Evolutionary conservation across 2,797 vertebrate species (phyloP).

Genomic region (Allobates femoralis): DNA sequence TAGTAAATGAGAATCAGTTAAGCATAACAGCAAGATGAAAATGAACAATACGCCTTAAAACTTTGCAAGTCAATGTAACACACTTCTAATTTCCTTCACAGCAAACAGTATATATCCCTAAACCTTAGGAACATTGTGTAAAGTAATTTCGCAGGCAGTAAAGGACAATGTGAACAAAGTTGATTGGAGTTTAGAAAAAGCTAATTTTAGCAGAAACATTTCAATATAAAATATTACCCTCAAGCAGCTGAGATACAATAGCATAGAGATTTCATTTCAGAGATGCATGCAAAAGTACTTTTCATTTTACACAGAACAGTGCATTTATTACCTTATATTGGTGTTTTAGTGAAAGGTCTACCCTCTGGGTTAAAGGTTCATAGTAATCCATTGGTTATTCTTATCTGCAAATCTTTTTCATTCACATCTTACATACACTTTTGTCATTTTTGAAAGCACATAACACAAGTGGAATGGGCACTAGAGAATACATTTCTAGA

Average conservation of each 20-base stretch:
- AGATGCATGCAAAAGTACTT: neutral
- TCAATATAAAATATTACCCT: conserved; percentile 31
- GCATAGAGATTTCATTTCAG: neutral
- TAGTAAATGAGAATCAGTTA: conserved; percentile 49
- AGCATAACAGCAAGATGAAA: conserved; percentile 53
- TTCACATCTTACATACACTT: neutral
- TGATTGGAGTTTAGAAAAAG: conserved; percentile 3
- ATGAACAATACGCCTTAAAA: conserved; percentile 45
- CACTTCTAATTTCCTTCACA: neutral
- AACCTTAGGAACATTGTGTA: conserved; percentile 28
- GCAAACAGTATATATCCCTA: conserved; percentile 40
- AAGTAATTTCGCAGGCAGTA: conserved; percentile 29
- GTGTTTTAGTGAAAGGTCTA: neutral
- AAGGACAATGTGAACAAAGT: conserved; percentile 11
- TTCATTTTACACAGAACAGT: conserved; percentile 9
- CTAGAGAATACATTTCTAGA: neutral
- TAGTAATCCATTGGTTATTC: neutral
- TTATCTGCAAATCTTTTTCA: neutral
- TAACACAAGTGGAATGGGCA: neutral
- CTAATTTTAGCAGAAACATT: conserved; percentile 22
- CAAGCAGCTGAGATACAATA: neutral
- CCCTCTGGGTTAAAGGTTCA: neutral
- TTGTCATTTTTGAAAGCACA: neutral
- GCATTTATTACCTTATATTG: neutral
- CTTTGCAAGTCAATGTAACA: neutral